Conservation (phyloP, 2,113 vertebrate genomes). For the Vulpes vulpes region DNA sequence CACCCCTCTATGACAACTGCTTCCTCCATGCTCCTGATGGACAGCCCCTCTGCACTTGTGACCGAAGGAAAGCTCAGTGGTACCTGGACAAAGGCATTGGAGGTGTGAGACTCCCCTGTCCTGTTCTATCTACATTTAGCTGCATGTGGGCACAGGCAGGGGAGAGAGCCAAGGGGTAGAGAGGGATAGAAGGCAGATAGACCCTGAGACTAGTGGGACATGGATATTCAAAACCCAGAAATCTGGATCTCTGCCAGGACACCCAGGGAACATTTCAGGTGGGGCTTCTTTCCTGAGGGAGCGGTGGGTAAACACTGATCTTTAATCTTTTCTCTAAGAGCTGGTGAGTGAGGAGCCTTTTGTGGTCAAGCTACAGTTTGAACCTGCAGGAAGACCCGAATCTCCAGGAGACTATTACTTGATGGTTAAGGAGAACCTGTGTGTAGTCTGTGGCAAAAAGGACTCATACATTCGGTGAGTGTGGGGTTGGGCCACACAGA, state of each 20-base stretch:
- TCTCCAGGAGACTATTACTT: slow-evolving; percentile 97
- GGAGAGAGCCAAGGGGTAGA: not conserved
- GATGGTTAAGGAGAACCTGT: slow-evolving; percentile 97
- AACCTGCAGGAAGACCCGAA: slow-evolving; percentile 97
- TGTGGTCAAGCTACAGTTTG: slow-evolving; percentile 95
- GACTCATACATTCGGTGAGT: slow-evolving; percentile 98
- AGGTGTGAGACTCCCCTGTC: slow-evolving; percentile 87
- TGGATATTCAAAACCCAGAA: not conserved
- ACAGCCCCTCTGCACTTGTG: slow-evolving; percentile 97
- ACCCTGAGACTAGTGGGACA: not conserved
- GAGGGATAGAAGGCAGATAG: not conserved
- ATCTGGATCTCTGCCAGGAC: not conserved
- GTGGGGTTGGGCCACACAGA: not conserved
- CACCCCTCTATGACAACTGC: slow-evolving; percentile 98
- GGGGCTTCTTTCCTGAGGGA: not conserved
- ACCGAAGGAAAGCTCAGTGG: slow-evolving; percentile 99
- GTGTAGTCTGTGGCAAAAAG: slow-evolving; percentile 96
- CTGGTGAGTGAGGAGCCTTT: slow-evolving; percentile 95
- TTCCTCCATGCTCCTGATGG: slow-evolving; percentile 98
- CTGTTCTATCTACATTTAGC: not conserved
- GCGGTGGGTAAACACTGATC: not conserved
- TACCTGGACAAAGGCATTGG: slow-evolving; percentile 98
- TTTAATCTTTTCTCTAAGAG: slow-evolving; percentile 86
- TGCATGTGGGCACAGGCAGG: not conserved
- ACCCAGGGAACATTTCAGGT: not conserved